These are phyloP conservation scores for Tachina lurida DNA, from an alignment of 2,888 invertebrate species.

Conservation along the genomic window DNA sequence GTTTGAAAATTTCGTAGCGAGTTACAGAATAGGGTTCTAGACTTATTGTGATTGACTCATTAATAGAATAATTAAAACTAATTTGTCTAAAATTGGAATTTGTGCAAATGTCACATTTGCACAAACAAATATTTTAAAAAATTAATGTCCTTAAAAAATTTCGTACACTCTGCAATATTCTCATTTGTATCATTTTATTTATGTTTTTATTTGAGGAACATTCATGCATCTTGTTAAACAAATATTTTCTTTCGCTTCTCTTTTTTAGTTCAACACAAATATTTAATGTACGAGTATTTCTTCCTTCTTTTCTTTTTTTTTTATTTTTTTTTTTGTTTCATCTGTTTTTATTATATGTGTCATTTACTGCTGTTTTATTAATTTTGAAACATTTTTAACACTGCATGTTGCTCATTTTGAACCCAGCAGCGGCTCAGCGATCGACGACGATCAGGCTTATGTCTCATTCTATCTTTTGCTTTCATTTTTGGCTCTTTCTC, in stretches of 20 bases:
- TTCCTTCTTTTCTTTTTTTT: neutral
- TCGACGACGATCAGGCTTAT: slow-evolving; percentile 20
- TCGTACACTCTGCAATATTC: slow-evolving; percentile 25
- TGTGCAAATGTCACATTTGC: too few relatives aligned
- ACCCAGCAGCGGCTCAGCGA: slow-evolving; percentile 56
- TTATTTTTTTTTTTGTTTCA: slow-evolving; percentile 12
- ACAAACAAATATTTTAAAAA: neutral
- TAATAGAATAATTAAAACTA: too few relatives aligned
- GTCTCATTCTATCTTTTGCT: neutral
- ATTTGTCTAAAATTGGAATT: too few relatives aligned
- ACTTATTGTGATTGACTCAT: too few relatives aligned
- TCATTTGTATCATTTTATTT: slow-evolving; percentile 14
- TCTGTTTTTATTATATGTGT: slow-evolving; percentile 50
- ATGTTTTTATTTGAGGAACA: neutral
- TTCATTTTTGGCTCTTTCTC: slow-evolving; percentile 8
- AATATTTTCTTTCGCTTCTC: slow-evolving; percentile 20
- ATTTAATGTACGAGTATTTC: neutral
- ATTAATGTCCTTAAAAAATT: slow-evolving; percentile 36
- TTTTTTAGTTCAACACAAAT: neutral
- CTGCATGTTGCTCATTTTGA: slow-evolving; percentile 67
- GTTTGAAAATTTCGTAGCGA: too few relatives aligned
- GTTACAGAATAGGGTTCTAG: too few relatives aligned
- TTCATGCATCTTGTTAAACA: slow-evolving; percentile 35
- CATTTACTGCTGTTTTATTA: slow-evolving; percentile 69
- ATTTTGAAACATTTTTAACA: slow-evolving; percentile 69